Evolutionary conservation across 1,140 invertebrate species (phyloP), one percentile per base, ranked within the genome.

Genomic region (Lepidurus arcticus): DNA sequence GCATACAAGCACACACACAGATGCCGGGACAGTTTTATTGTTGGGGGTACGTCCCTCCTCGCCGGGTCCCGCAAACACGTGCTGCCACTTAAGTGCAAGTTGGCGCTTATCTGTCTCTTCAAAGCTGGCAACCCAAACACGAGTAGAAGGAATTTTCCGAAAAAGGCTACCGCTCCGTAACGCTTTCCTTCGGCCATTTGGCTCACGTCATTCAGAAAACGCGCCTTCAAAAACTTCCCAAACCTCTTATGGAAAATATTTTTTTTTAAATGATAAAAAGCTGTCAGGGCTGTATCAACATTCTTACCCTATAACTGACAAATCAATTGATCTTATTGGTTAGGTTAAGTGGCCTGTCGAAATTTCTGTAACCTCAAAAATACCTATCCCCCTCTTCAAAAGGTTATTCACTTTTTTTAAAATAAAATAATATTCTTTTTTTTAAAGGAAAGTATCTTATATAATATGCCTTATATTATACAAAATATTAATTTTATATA

Each of bases 271-370:
- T 7, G n/a, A 4, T n/a, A 65, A 65, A 65, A 65, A n/a, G 9
- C 53, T 9, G 53, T 7, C 16, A 7, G 13, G 53, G 53, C 53
- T 65, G 21, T 65, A 65, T 65, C 53, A 65, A 47, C 8, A 34
- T 65, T n/a, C 53, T 65, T 65, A 21, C 53, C 16, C 16, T 21
- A 16, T 65, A 65, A 65, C 53, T 65, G 53, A 65, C 53, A 65
- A 65, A 65, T 65, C 53, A 65, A 65, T 65, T 65, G 53, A 65
- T 65, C 53, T 65, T 65, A 65, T 65, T 65, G 53, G 53, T n/a
- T 65, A 65, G 53, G 53, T 65, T 65, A 65, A 65, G 53, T 65
- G 53, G 53, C 13, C 53, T 65, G 53, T 65, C 53, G 53, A 21
- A 65, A 21, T 65, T 21, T 13, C 0, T 65, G 21, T 13, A 65